Conservation (phyloP, 1,140 invertebrate genomes). For the Drosophila watanabei region DNA sequence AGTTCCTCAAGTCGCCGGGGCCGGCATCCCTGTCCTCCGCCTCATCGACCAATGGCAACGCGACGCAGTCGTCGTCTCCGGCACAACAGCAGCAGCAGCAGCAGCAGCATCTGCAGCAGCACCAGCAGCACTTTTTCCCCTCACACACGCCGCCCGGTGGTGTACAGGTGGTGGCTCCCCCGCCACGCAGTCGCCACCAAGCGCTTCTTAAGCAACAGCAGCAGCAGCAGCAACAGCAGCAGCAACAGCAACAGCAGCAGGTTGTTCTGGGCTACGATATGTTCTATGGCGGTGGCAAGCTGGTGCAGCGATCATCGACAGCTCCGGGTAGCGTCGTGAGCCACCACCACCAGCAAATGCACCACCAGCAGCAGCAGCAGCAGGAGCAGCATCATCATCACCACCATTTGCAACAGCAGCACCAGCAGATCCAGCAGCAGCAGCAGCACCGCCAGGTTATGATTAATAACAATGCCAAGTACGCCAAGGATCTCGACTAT, state of each 20-base stretch:
- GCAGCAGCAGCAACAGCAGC: conserved; percentile 41
- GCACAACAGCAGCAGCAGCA: conserved; percentile 32
- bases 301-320: conserved; percentile 61
- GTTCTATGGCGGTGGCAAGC: conserved; percentile 66
- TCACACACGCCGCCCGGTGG: conserved; percentile 53
- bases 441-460: conserved; percentile 53
- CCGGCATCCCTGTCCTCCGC: conserved; percentile 51
- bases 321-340: conserved; percentile 34
- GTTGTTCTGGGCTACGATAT: conserved; percentile 66
- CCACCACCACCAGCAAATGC: conserved; percentile 33
- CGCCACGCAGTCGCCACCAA: conserved; percentile 58
- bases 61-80: conserved; percentile 44
- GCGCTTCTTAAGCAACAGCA: conserved; percentile 60
- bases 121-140: conserved; percentile 82
- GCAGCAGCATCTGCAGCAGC: conserved; percentile 53
- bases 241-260: conserved; percentile 37
- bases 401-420: conserved; percentile 38
- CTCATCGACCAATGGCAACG: conserved; percentile 54
- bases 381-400: conserved; percentile 49
- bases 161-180: conserved; percentile 24
- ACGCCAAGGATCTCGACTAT: conserved; percentile 78
- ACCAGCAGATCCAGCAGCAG: conserved; percentile 38
- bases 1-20: conserved; percentile 92
- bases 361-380: conserved; percentile 39
- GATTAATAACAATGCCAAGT: conserved; percentile 73